Conservation (phyloP, 1,140 invertebrate species). For the Drosophila willistoni region DNA sequence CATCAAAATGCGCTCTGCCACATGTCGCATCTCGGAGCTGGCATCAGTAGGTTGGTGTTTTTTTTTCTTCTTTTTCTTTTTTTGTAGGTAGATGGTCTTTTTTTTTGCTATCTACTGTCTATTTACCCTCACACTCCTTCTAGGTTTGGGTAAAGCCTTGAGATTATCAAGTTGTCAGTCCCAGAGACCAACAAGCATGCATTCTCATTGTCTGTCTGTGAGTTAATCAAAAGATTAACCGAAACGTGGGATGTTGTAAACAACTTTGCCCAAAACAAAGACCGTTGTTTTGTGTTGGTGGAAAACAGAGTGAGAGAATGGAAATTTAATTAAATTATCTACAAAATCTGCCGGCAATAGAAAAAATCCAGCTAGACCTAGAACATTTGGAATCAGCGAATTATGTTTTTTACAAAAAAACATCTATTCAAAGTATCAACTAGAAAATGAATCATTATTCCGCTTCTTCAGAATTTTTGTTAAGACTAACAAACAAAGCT, state of each 20-base stretch:
- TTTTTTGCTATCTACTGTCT: constrained; percentile 7
- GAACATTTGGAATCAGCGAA: too few relatives aligned
- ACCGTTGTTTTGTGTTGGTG: not conserved
- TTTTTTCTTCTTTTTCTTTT: not conserved
- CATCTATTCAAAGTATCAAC: too few relatives aligned
- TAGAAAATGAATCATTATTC: too few relatives aligned
- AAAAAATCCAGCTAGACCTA: not conserved
- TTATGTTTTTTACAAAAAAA: too few relatives aligned
- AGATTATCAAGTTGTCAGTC: constrained; percentile 72
- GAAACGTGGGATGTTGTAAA: constrained; percentile 46
- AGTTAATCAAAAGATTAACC: constrained; percentile 67
- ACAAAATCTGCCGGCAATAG: constrained; percentile 26
- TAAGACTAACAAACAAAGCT: too few relatives aligned
- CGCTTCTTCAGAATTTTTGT: too few relatives aligned
- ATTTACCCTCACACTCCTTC: not conserved
- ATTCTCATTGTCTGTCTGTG: constrained; percentile 56
- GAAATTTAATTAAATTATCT: constrained; percentile 70
- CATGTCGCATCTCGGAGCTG: constrained; percentile 48
- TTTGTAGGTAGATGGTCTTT: not conserved
- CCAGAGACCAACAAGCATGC: constrained; percentile 33
- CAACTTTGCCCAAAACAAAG: constrained; percentile 29
- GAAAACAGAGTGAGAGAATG: constrained; percentile 17
- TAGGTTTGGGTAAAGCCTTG: not conserved
- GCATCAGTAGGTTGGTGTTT: constrained; percentile 21
- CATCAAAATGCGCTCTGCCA: constrained; percentile 63